A percentile compares a stretch with the other conserved stretches of the same genome.
phyloP scores from a whole-genome alignment of 2,797 vertebrate genomes.

The Pseudochaenichthys georgianus region DNA sequence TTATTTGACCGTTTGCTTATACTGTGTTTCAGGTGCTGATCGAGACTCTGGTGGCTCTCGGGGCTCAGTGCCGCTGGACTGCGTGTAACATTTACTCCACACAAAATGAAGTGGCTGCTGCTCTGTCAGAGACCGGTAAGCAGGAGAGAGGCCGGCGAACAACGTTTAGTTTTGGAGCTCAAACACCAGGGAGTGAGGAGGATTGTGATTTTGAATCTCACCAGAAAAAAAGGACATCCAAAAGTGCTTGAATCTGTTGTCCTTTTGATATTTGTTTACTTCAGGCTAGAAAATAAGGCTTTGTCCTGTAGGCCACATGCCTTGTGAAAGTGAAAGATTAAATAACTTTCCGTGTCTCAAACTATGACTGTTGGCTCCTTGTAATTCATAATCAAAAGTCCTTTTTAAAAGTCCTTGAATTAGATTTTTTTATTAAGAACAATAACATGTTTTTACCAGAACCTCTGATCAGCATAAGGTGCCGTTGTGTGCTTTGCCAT shows the following conservation, averaged over 20 bases:
- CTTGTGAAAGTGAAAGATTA: no score
- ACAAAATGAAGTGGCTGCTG: constrained; percentile 95
- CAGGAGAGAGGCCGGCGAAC: background rate
- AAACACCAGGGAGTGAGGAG: background rate
- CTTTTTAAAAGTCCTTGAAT: no score
- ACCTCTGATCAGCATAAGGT: background rate
- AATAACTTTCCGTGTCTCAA: no score
- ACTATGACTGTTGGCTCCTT: no score
- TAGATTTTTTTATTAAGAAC: background rate
- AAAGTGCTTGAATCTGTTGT: no score
- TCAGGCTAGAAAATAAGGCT: no score
- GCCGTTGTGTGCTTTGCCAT: constrained; percentile 10
- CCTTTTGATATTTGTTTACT: no score
- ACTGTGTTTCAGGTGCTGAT: constrained; percentile 74
- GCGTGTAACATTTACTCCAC: constrained; percentile 98
- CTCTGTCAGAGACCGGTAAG: constrained; percentile 92
- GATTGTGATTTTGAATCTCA: background rate
- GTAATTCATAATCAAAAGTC: no score
- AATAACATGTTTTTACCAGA: background rate
- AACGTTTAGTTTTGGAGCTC: background rate
- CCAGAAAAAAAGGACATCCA: no score
- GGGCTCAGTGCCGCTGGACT: constrained; percentile 96
- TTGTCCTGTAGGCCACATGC: no score
- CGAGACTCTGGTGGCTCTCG: constrained; percentile 93
- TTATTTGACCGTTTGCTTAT: background rate